phyloP scores from a whole-genome alignment of 2,113 vertebrate species.

The Hemiprocne comata region DNA sequence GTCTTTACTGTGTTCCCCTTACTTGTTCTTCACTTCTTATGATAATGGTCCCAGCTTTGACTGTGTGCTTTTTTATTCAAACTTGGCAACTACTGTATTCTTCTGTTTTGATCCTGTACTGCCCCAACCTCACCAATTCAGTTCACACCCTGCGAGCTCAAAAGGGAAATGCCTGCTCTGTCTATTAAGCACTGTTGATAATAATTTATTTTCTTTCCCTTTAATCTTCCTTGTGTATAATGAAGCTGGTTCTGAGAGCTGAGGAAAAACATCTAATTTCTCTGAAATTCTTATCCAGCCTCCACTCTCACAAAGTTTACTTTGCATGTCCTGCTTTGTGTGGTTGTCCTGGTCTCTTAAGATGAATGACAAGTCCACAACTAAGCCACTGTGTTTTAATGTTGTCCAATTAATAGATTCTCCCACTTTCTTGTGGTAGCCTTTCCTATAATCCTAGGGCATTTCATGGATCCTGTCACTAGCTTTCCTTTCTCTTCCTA shows the following conservation, averaged over 20 bases:
- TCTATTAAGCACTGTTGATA: background rate
- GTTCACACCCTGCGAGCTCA: background rate
- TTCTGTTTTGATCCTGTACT: background rate
- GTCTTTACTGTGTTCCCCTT: background rate
- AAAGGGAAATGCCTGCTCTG: background rate
- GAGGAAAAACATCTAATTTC: background rate
- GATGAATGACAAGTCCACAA: background rate
- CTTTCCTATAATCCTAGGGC: background rate
- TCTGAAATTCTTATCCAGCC: background rate
- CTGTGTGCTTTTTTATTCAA: background rate
- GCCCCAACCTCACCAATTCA: background rate
- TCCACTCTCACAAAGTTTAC: background rate
- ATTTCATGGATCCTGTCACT: background rate
- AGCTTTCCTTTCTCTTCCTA: background rate
- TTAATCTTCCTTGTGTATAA: background rate
- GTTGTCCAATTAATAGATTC: background rate
- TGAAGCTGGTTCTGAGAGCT: background rate
- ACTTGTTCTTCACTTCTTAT: background rate
- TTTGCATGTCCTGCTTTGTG: background rate
- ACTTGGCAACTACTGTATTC: background rate
- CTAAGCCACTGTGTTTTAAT: background rate
- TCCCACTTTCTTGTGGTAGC: background rate
- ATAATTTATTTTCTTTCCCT: background rate
- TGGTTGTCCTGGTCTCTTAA: background rate
- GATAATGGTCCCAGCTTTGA: background rate